These are phyloP conservation scores for Macrotrachela quadricornifera DNA, from an alignment of 1,140 invertebrate species.

Conservation along the genomic window DNA sequence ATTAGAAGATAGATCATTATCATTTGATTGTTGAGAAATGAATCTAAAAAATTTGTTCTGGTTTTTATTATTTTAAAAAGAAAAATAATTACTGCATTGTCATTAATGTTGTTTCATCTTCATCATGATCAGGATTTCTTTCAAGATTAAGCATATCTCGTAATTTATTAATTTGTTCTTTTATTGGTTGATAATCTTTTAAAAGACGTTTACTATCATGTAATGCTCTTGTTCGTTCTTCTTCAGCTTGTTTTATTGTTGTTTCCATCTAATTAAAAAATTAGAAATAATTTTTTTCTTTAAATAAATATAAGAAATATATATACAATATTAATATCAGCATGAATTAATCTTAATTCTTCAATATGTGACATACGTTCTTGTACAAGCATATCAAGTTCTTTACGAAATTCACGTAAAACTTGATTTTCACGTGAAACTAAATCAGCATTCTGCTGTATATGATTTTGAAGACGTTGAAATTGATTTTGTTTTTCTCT, in stretches of 20 bases:
- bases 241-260: constrained; percentile 85
- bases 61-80: background rate
- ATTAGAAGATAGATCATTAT: background rate
- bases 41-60: too few relatives aligned
- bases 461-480: too few relatives aligned
- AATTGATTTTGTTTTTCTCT: too few relatives aligned
- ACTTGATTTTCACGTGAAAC: constrained; percentile 53
- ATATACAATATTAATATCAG: constrained; percentile 73
- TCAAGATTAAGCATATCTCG: constrained; percentile 63
- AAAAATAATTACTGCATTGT: constrained; percentile 47
- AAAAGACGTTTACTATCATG: constrained; percentile 66
- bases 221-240: constrained; percentile 61
- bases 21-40: too few relatives aligned
- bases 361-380: constrained; percentile 98
- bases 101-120: constrained; percentile 57
- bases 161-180: constrained; percentile 69
- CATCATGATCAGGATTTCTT: constrained; percentile 63
- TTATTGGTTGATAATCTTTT: constrained; percentile 73
- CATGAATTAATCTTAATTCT: constrained; percentile 82
- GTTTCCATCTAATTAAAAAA: constrained; percentile 64
- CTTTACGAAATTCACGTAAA: constrained; percentile 68
- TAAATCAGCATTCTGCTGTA: too few relatives aligned
- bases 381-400: constrained; percentile 81
- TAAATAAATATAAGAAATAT: too few relatives aligned
- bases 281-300: background rate